These are phyloP conservation scores for Tenodera sinensis DNA, from an alignment of 2,888 invertebrate species.

Conservation along the genomic window DNA sequence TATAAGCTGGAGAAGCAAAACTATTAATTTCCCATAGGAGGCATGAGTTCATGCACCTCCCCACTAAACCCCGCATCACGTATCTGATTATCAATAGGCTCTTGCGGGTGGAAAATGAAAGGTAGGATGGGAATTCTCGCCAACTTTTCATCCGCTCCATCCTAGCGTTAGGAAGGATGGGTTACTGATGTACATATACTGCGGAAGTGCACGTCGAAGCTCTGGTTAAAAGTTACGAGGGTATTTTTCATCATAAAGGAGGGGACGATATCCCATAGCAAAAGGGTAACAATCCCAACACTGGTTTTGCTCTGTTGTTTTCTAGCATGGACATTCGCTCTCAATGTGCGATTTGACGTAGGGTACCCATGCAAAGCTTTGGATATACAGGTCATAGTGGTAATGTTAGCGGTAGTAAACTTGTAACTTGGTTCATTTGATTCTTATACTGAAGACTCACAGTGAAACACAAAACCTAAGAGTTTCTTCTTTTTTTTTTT, in stretches of 20 bases:
- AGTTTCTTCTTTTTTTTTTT: too few species aligned
- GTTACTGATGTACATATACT: not conserved
- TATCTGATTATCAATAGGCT: not conserved
- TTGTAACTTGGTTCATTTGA: too few species aligned
- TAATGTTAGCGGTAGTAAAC: too few species aligned
- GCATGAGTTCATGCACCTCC: not conserved
- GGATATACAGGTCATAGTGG: too few species aligned
- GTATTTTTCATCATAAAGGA: not conserved
- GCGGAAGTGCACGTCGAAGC: not conserved
- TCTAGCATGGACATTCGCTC: too few species aligned
- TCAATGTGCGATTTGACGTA: too few species aligned
- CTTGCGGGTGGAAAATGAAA: not conserved
- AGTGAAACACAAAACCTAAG: too few species aligned
- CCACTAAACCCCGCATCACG: not conserved
- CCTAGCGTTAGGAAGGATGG: not conserved
- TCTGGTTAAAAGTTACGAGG: not conserved
- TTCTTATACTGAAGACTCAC: too few species aligned
- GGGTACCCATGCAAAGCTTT: too few species aligned
- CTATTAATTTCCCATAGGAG: not conserved
- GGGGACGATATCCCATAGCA: not conserved
- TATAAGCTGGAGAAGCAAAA: not conserved
- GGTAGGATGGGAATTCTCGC: not conserved
- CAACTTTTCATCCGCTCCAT: not conserved
- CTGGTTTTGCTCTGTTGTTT: not conserved
- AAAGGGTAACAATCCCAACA: not conserved